These are phyloP conservation scores for Phoxinus phoxinus DNA, from an alignment of 2,113 vertebrate genomes.

Conservation along the genomic window DNA sequence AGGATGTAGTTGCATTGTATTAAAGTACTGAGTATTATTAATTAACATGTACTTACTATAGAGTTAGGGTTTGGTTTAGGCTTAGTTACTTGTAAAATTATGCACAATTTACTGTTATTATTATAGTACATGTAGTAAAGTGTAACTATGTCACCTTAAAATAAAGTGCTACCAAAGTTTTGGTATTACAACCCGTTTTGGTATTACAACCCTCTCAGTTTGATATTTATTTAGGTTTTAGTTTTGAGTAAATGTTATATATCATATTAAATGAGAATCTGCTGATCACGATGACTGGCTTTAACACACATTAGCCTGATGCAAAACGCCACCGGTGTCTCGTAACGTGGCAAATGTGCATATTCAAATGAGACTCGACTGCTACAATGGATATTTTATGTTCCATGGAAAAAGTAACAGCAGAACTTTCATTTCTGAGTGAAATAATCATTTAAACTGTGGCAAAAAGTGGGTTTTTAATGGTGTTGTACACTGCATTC, in stretches of 20 bases:
- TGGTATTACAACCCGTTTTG: not conserved
- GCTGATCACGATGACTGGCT: not conserved
- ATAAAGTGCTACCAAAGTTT: too few species aligned
- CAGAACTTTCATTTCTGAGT: not conserved
- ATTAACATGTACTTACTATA: too few species aligned
- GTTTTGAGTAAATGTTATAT: not conserved
- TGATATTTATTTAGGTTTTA: not conserved
- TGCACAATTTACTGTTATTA: too few species aligned
- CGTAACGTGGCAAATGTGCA: not conserved
- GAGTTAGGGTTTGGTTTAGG: too few species aligned
- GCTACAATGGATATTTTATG: not conserved
- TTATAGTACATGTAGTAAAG: too few species aligned
- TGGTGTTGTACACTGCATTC: not conserved
- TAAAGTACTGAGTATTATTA: too few species aligned
- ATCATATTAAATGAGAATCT: not conserved
- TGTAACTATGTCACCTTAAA: too few species aligned
- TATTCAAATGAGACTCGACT: not conserved
- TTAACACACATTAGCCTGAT: not conserved
- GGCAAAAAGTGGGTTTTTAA: not conserved
- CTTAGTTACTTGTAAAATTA: too few species aligned
- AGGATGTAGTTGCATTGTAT: too few species aligned
- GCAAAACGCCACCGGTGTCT: not conserved
- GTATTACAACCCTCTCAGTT: not conserved
- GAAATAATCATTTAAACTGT: not conserved
- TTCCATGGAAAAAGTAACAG: not conserved